Base-by-base conservation (phyloP, 2,888 invertebrate genomes). In the Marronus borbonicus region DNA sequence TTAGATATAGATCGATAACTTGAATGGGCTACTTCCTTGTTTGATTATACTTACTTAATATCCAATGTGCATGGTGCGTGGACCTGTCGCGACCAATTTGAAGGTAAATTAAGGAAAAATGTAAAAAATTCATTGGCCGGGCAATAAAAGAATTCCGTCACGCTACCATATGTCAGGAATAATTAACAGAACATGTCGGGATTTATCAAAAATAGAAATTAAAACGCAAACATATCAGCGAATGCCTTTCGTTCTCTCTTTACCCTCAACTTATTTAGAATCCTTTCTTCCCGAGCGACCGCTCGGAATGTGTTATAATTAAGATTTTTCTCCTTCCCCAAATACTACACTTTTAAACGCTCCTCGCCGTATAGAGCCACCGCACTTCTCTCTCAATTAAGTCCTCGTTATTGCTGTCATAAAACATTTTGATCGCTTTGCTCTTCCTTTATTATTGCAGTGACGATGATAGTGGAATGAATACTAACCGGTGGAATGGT, bases 121-220 rank as follows among this genome's bases (percentile, higher is more conserved):
- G 60, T 60, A 10, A 20, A 60, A 72, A 60, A 60, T 20, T 52
- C 20, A 72, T 60, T 72, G 44, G 60, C 8, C 58, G 60, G 72
- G 12, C 17, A 72, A 58, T 72, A 72, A 72, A 72, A 72, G 58
- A 17, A 72, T 72, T 72, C 72, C 72, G 72, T 72, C 60, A 60
- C 72, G 72, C 72, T 31, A 72, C 39, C 36, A 60, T 58, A 72
- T 39, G 72, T 31, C 72, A 72, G 39, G 5, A 72, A 60, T 72
- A 72, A 72, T 72, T 72, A 72, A 72, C 39, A 39, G 60, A 72
- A 60, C 60, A 72, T 58, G 39, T 31, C 60, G 24, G 31, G 60
- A 72, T 60, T 72, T 72, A 72, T 72, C 72, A 72, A 72, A 72
- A 72, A 72, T 72, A 72, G 60, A 55, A 72, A 72, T 72, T 72